Percentiles rank a stretch among this genome's conserved stretches.
Evolutionary conservation across 2,113 vertebrate species (phyloP).

Genomic region (Gavia stellata): DNA sequence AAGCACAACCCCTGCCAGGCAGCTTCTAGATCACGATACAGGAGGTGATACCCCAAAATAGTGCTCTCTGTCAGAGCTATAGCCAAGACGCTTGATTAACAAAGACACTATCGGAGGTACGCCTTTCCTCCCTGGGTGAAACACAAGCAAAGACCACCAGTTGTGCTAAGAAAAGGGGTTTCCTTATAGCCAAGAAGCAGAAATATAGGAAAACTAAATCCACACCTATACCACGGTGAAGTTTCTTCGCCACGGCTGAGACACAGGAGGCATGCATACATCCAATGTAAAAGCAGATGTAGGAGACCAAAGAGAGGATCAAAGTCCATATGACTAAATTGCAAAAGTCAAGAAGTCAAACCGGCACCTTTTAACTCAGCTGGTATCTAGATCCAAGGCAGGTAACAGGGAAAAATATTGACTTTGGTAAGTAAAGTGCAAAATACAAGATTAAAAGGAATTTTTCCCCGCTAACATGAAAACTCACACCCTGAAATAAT

Average conservation of each 20-base stretch:
- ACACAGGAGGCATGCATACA: not conserved
- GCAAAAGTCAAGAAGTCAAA: not conserved
- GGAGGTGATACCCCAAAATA: not conserved
- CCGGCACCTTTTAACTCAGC: not conserved
- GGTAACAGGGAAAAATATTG: not conserved
- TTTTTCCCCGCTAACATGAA: not conserved
- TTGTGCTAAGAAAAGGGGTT: not conserved
- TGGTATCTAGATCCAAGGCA: not conserved
- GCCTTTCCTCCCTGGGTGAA: not conserved
- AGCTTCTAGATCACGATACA: not conserved
- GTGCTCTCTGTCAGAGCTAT: not conserved
- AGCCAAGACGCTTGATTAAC: not conserved
- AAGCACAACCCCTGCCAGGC: not conserved
- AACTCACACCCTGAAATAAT: not conserved
- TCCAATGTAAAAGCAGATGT: not conserved
- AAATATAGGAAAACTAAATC: not conserved
- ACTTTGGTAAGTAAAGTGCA: not conserved
- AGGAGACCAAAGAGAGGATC: not conserved
- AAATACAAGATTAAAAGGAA: not conserved
- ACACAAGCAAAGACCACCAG: not conserved
- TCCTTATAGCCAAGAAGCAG: not conserved
- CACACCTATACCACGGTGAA: not conserved
- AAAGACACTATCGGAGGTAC: not conserved
- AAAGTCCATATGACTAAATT: not conserved
- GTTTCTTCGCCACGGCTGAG: not conserved